Percentiles rank a stretch among this genome's conserved stretches.
Evolutionary conservation across 2,113 vertebrate genomes (phyloP).

Genomic region (Oostethus manadensis): DNA sequence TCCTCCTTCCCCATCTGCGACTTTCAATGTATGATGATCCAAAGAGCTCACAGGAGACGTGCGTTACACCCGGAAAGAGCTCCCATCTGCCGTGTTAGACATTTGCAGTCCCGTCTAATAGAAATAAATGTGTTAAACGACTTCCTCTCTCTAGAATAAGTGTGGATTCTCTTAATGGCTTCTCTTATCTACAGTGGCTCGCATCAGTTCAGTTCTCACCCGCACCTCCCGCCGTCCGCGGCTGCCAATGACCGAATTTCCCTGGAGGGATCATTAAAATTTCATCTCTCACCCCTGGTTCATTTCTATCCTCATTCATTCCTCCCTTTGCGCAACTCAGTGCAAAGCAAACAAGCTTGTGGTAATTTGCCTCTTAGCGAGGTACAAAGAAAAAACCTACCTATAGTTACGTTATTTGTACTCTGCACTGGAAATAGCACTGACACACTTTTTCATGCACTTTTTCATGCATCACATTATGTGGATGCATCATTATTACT

Average conservation of each 20-base stretch:
- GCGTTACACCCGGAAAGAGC: constrained; percentile 6
- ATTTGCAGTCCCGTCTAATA: background rate
- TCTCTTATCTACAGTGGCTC: constrained; percentile 26
- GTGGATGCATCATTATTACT: constrained; percentile 23
- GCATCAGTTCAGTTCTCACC: constrained; percentile 38
- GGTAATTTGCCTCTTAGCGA: constrained; percentile 19
- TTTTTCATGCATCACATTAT: background rate
- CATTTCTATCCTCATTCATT: constrained; percentile 48
- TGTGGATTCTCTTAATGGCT: constrained; percentile 41
- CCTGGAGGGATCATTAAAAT: constrained; percentile 68
- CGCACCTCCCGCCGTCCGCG: constrained; percentile 24
- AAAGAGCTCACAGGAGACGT: constrained; percentile 18
- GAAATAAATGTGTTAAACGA: background rate
- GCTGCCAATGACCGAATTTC: constrained; percentile 49
- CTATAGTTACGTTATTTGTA: no score
- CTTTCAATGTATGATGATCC: constrained; percentile 27
- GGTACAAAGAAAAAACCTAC: background rate
- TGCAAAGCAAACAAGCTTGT: constrained; percentile 63
- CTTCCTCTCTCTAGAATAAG: background rate
- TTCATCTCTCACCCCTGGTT: constrained; percentile 66
- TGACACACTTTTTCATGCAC: background rate
- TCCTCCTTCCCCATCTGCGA: constrained; percentile 27
- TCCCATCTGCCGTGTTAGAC: constrained; percentile 6
- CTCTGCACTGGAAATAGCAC: no score
- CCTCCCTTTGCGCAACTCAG: constrained; percentile 34